These are phyloP conservation scores for Hippasteria phrygiana DNA, from an alignment of 53 echinoderm and acorn worm genomes.

Conservation along the genomic window DNA sequence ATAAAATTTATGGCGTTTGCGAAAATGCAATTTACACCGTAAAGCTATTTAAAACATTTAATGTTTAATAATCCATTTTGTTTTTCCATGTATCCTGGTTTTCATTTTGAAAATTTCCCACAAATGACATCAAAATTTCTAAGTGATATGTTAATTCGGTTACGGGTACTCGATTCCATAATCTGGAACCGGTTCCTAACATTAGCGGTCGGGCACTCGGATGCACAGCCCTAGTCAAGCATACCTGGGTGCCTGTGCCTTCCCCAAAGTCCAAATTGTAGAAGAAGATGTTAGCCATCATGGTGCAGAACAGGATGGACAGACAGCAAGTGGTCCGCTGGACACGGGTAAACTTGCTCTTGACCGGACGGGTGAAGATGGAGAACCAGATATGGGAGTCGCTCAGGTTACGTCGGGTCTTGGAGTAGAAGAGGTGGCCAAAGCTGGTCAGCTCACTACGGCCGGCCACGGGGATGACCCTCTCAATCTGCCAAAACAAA, in stretches of 20 bases:
- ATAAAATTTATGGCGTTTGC: too few species aligned
- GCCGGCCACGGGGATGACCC: conserved; percentile 93
- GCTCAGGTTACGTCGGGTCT: conserved; percentile 88
- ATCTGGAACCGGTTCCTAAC: too few species aligned
- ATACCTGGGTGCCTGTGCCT: not conserved
- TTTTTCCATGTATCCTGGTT: too few species aligned
- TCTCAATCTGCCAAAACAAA: conserved; percentile 96
- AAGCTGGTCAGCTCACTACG: conserved; percentile 93
- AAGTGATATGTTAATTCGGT: too few species aligned
- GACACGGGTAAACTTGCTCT: conserved; percentile 91
- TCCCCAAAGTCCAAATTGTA: conserved; percentile 48
- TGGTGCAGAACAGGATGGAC: conserved; percentile 93
- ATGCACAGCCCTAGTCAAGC: too few species aligned
- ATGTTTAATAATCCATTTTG: too few species aligned
- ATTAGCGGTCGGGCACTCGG: too few species aligned
- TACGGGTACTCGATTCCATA: too few species aligned
- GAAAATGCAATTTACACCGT: too few species aligned
- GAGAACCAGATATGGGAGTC: conserved; percentile 98
- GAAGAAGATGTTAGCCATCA: conserved; percentile 98
- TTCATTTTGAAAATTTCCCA: too few species aligned
- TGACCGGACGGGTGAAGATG: conserved; percentile 83
- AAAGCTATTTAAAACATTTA: too few species aligned
- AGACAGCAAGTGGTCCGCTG: conserved; percentile 95
- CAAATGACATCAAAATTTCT: too few species aligned
- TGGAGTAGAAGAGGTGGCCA: conserved; percentile 87